Conservation (phyloP, 2,113 vertebrate genomes). For the Channa maculata region DNA sequence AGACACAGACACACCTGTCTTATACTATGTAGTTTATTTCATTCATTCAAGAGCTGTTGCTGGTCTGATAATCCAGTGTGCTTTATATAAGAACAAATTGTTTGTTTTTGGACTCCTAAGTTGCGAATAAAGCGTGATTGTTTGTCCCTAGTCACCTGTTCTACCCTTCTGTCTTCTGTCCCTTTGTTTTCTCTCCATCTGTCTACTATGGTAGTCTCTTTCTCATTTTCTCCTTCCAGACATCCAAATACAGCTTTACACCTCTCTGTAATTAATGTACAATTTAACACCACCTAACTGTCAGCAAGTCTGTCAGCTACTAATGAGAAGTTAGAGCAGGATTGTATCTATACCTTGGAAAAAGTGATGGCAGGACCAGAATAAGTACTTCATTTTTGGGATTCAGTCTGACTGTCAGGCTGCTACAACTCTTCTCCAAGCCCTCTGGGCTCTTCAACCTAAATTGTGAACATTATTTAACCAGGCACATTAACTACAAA, state of each 20-base stretch:
- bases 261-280: background rate
- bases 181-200: background rate
- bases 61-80: conserved; percentile 2
- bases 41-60: too few relatives aligned
- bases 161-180: background rate
- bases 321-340: too few relatives aligned
- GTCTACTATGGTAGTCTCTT: background rate
- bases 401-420: background rate
- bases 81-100: background rate
- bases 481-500: background rate
- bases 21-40: too few relatives aligned
- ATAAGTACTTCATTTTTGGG: background rate
- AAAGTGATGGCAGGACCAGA: too few relatives aligned
- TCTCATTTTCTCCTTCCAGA: background rate
- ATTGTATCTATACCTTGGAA: background rate
- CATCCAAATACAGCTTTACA: too few relatives aligned
- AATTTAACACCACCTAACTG: background rate
- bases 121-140: background rate
- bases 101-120: background rate
- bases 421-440: background rate
- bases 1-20: too few relatives aligned
- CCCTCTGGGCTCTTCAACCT: too few relatives aligned
- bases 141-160: background rate
- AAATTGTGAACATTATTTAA: conserved; percentile 5
- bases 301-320: too few relatives aligned